phyloP scores from a whole-genome alignment of 2,113 vertebrate species.

The Hyperopisus bebe region DNA sequence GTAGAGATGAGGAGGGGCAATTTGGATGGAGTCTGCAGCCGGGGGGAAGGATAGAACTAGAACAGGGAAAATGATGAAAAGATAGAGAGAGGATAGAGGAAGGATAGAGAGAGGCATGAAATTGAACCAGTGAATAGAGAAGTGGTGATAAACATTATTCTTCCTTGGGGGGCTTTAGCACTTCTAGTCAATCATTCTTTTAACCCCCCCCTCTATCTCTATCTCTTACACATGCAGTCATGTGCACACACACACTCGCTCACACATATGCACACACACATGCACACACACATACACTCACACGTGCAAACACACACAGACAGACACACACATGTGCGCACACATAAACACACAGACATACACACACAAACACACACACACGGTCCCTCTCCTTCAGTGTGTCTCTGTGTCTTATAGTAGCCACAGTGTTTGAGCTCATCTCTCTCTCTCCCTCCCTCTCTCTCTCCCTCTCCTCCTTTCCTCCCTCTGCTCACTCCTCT shows the following conservation, averaged over 20 bases:
- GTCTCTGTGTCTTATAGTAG: not conserved
- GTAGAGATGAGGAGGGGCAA: not conserved
- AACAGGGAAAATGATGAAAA: slow-evolving; percentile 28
- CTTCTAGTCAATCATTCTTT: slow-evolving; percentile 52
- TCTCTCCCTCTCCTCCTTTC: not conserved
- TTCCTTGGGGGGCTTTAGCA: slow-evolving; percentile 33
- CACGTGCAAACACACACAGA: not conserved
- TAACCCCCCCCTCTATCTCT: slow-evolving; percentile 45
- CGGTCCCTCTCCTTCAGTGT: not conserved
- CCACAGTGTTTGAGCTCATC: not conserved
- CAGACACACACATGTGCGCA: not conserved
- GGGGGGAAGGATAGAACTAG: slow-evolving; percentile 10
- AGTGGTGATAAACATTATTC: slow-evolving; percentile 51
- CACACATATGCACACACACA: not conserved
- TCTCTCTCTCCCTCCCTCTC: not conserved
- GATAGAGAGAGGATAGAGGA: slow-evolving; percentile 29
- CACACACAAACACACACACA: not conserved
- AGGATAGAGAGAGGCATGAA: slow-evolving; percentile 33
- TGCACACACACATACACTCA: not conserved
- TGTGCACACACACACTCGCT: not conserved
- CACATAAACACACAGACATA: not conserved
- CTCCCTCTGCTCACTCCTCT: slow-evolving; percentile 18
- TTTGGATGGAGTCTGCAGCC: not conserved
- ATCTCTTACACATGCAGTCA: slow-evolving; percentile 21
- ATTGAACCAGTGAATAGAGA: slow-evolving; percentile 34